Evolutionary conservation across 2,888 invertebrate species (phyloP).

Genomic region (Camptogramma bilineatum): DNA sequence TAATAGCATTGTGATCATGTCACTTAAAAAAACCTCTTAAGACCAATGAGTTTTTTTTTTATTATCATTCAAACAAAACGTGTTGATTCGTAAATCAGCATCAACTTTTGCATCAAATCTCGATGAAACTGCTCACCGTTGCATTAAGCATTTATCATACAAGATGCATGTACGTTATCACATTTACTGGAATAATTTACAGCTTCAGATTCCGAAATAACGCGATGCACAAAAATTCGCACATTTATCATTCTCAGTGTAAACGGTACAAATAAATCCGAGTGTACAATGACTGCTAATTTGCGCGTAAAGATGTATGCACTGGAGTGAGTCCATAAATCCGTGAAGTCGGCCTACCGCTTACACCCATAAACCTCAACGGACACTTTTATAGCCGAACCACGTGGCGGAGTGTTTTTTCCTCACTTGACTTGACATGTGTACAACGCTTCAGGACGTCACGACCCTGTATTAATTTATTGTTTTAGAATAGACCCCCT

Average conservation of each 20-base stretch:
- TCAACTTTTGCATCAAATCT: slow-evolving; percentile 13
- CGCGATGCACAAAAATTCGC: slow-evolving; percentile 66
- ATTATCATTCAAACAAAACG: slow-evolving; percentile 13
- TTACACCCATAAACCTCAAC: slow-evolving; percentile 81
- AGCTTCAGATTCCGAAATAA: slow-evolving; percentile 36
- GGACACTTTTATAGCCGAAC: slow-evolving; percentile 84
- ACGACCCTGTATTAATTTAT: slow-evolving; percentile 75
- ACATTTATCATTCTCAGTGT: slow-evolving; percentile 74
- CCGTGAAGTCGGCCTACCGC: slow-evolving; percentile 82
- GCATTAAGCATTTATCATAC: slow-evolving; percentile 24
- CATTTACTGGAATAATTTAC: slow-evolving; percentile 41
- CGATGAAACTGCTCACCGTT: slow-evolving; percentile 24
- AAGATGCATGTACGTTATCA: slow-evolving; percentile 33
- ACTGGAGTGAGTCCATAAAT: slow-evolving; percentile 78
- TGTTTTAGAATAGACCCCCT: slow-evolving; percentile 76
- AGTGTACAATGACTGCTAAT: slow-evolving; percentile 83
- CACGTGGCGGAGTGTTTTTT: slow-evolving; percentile 83
- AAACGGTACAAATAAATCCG: slow-evolving; percentile 75
- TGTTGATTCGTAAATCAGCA: slow-evolving; percentile 13
- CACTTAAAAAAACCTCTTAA: too few species aligned
- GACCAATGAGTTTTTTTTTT: background rate
- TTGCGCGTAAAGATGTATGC: slow-evolving; percentile 84
- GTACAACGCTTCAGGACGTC: slow-evolving; percentile 70
- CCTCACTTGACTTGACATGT: slow-evolving; percentile 81
- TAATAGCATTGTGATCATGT: too few species aligned